Evolutionary conservation across 2,113 vertebrate species (phyloP).

Genomic region (Lasiurus borealis): DNA sequence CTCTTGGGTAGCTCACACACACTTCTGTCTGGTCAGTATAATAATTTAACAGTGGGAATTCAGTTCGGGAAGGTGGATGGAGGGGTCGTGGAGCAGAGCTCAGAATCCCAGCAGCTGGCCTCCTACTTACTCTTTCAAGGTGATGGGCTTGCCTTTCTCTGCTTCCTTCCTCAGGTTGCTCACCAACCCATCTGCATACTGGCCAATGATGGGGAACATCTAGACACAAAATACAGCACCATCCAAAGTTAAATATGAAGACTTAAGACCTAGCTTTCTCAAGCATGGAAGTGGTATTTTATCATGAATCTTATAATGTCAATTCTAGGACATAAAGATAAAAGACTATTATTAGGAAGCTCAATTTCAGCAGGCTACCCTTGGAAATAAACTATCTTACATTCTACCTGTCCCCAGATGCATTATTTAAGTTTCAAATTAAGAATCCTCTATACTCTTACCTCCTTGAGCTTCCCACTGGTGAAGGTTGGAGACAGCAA

Average conservation of each 20-base stretch:
- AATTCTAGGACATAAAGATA: not conserved
- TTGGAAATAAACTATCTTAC: not conserved
- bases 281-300: not conserved
- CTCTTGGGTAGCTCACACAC: not conserved
- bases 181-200: too few species aligned
- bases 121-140: slow-evolving; percentile 88
- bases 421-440: not conserved
- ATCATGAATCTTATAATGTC: not conserved
- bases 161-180: too few species aligned
- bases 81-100: not conserved
- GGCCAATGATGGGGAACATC: too few species aligned
- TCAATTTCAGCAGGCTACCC: not conserved
- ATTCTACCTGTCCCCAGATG: not conserved
- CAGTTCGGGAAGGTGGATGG: not conserved
- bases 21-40: not conserved
- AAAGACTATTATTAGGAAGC: not conserved
- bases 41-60: not conserved
- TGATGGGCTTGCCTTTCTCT: slow-evolving; percentile 82
- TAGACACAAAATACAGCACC: too few species aligned
- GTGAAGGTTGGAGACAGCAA: slow-evolving; percentile 92
- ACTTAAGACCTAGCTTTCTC: not conserved
- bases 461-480: slow-evolving; percentile 92
- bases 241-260: too few species aligned
- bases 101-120: not conserved
- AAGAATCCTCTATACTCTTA: slow-evolving; percentile 64